phyloP scores from a whole-genome alignment of 2,888 invertebrate species.

The Phrixothrix hirtus region DNA sequence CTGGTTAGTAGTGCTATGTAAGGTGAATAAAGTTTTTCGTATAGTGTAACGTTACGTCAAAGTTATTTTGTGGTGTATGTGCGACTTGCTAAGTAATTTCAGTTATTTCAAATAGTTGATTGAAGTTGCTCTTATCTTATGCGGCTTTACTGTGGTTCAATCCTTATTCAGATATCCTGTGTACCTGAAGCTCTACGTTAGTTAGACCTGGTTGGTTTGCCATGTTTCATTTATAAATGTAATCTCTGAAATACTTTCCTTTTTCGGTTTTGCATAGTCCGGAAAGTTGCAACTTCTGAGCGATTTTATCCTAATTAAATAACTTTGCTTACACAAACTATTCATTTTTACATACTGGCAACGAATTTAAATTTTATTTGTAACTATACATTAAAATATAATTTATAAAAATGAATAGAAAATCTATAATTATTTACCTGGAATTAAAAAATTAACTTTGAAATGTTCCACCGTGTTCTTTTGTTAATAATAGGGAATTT shows the following conservation, averaged over 20 bases:
- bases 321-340: too few relatives aligned
- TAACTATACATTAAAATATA: too few relatives aligned
- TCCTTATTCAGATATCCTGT: slow-evolving; percentile 30
- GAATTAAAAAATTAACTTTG: too few relatives aligned
- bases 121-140: slow-evolving; percentile 35
- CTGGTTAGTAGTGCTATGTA: neutral
- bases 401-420: too few relatives aligned
- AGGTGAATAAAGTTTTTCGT: neutral
- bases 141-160: slow-evolving; percentile 40
- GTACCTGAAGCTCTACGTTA: slow-evolving; percentile 14
- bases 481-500: too few relatives aligned
- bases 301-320: slow-evolving; percentile 17
- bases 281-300: neutral
- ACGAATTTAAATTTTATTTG: too few relatives aligned
- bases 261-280: slow-evolving; percentile 11
- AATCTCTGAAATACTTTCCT: slow-evolving; percentile 30
- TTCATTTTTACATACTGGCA: too few relatives aligned
- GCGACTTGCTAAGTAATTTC: slow-evolving; percentile 14
- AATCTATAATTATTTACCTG: too few relatives aligned
- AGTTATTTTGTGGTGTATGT: neutral
- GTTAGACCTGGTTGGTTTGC: slow-evolving; percentile 17
- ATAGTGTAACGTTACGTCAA: neutral
- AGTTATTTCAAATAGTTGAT: slow-evolving; percentile 23
- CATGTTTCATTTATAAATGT: slow-evolving; percentile 20
- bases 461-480: too few relatives aligned